Evolutionary conservation across 2,888 invertebrate species (phyloP).

Genomic region (Tinea semifulvella): DNA sequence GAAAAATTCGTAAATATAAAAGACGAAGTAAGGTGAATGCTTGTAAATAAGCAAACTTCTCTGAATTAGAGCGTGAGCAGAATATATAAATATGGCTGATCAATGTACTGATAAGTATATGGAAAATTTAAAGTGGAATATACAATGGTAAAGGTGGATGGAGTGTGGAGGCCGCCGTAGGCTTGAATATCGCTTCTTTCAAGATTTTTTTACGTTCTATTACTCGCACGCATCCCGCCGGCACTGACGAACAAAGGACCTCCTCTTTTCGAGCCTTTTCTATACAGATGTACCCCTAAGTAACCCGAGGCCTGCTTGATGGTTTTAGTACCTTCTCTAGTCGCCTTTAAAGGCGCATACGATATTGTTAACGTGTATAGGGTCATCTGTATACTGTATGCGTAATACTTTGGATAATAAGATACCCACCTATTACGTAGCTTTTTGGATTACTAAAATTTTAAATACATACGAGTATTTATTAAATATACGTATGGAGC

Average conservation of each 20-base stretch:
- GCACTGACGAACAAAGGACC: conserved; percentile 35
- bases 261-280: conserved; percentile 31
- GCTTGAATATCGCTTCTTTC: conserved; percentile 40
- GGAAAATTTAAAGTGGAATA: conserved; percentile 47
- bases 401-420: conserved; percentile 6
- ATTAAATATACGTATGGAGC: too few relatives aligned
- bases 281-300: conserved; percentile 27
- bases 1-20: conserved; percentile 44
- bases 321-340: conserved; percentile 14
- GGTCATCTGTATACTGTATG: conserved; percentile 9
- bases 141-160: conserved; percentile 39
- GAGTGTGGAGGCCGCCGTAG: conserved; percentile 35
- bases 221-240: conserved; percentile 34
- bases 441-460: neutral
- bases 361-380: conserved; percentile 10
- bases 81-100: conserved; percentile 56
- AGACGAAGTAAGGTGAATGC: conserved; percentile 37
- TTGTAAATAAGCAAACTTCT: conserved; percentile 56
- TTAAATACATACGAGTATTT: neutral
- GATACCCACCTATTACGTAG: neutral
- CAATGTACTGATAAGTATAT: conserved; percentile 56
- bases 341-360: conserved; percentile 6
- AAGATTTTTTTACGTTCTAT: conserved; percentile 32
- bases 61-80: conserved; percentile 51
- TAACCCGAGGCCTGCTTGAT: conserved; percentile 15